Percentiles rank a stretch among this genome's conserved stretches.
These are phyloP conservation scores for Diadema setosum DNA, from an alignment of 35 echinoderm and acorn worm species.

Conservation along the genomic window DNA sequence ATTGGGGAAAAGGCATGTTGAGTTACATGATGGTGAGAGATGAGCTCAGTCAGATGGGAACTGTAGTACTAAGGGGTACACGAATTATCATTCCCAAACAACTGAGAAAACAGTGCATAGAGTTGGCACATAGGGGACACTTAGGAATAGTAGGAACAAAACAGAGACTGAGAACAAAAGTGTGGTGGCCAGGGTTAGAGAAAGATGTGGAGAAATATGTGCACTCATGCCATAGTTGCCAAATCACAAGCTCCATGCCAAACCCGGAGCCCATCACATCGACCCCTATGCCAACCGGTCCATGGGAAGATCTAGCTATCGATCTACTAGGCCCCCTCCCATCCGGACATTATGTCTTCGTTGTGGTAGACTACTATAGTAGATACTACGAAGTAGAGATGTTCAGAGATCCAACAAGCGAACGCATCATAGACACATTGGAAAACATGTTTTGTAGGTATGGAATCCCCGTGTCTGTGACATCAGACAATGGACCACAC, in stretches of 20 bases:
- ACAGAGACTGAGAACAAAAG: slow-evolving; percentile 49
- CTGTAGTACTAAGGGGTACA: slow-evolving; percentile 31
- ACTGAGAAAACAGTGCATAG: slow-evolving; percentile 11
- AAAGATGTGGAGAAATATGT: slow-evolving; percentile 52
- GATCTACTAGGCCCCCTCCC: slow-evolving; percentile 55
- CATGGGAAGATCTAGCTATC: slow-evolving; percentile 57
- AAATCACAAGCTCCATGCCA: slow-evolving; percentile 36
- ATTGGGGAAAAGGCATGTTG: neutral
- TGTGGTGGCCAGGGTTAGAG: slow-evolving; percentile 75
- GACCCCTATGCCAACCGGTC: slow-evolving; percentile 33
- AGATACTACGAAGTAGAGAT: slow-evolving; percentile 51
- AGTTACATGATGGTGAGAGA: slow-evolving; percentile 32
- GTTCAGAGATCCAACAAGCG: neutral
- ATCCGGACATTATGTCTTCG: slow-evolving; percentile 41
- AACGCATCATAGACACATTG: slow-evolving; percentile 37
- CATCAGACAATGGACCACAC: slow-evolving; percentile 60
- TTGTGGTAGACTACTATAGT: slow-evolving; percentile 74
- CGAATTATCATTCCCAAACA: slow-evolving; percentile 50
- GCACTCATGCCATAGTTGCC: slow-evolving; percentile 58
- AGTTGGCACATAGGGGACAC: slow-evolving; percentile 57
- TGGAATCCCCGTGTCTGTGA: slow-evolving; percentile 47
- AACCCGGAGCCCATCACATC: slow-evolving; percentile 43
- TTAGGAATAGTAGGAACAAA: slow-evolving; percentile 61
- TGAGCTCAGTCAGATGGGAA: slow-evolving; percentile 22
- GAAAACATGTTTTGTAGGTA: slow-evolving; percentile 43